phyloP scores from a whole-genome alignment of 2,888 invertebrate genomes.

The Pelosia muscerda region DNA sequence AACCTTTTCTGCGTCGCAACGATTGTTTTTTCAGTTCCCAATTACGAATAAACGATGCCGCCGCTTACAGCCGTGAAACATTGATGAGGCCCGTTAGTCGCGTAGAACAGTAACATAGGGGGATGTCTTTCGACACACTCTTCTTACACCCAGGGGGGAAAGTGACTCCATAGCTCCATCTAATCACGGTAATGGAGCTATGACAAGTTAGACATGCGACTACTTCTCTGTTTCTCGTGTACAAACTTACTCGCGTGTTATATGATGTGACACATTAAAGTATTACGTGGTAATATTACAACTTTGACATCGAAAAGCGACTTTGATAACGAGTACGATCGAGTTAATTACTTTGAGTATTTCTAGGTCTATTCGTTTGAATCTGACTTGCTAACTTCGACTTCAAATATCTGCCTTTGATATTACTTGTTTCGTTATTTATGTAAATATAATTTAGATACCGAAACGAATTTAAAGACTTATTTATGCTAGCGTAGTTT shows the following conservation, averaged over 20 bases:
- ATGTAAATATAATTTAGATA: neutral
- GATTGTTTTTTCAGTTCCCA: slow-evolving; percentile 80
- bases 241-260: slow-evolving; percentile 57
- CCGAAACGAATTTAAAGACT: neutral
- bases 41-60: slow-evolving; percentile 76
- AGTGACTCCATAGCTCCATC: slow-evolving; percentile 50
- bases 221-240: slow-evolving; percentile 52
- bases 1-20: slow-evolving; percentile 64
- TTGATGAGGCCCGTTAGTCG: slow-evolving; percentile 75
- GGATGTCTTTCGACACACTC: slow-evolving; percentile 38
- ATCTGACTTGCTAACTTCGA: slow-evolving; percentile 11
- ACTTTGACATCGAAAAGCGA: slow-evolving; percentile 49
- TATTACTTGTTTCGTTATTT: neutral
- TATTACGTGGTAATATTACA: slow-evolving; percentile 47
- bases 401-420: slow-evolving; percentile 14
- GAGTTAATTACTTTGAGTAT: slow-evolving; percentile 36
- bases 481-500: neutral
- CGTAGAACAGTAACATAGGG: slow-evolving; percentile 46
- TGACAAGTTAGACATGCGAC: slow-evolving; percentile 73
- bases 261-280: slow-evolving; percentile 57
- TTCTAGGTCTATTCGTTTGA: slow-evolving; percentile 29
- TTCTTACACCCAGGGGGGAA: slow-evolving; percentile 37
- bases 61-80: slow-evolving; percentile 77
- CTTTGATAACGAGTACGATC: slow-evolving; percentile 25
- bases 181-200: slow-evolving; percentile 82